A percentile compares a stretch with the other conserved stretches of the same genome.
These are phyloP conservation scores for Dorcus parallelipipedus DNA, from an alignment of 2,888 invertebrate species.

Conservation along the genomic window DNA sequence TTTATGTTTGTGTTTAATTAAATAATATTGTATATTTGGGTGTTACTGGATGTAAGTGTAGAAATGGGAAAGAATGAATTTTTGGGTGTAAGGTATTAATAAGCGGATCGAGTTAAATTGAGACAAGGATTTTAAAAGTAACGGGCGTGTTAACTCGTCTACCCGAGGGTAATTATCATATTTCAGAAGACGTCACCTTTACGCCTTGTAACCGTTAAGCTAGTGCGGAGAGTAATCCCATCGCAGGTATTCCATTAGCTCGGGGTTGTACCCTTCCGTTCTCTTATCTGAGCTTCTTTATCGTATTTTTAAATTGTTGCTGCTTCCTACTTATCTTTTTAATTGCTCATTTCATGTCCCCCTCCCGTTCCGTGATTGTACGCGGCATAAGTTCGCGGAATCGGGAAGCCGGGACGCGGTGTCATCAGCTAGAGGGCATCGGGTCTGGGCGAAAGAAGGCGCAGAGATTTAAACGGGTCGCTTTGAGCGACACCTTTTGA, in stretches of 20 bases:
- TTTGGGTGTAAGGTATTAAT: not conserved
- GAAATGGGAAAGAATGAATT: not conserved
- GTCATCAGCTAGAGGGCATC: slow-evolving; percentile 13
- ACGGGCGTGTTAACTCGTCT: slow-evolving; percentile 8
- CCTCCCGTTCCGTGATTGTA: slow-evolving; percentile 15
- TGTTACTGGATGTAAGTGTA: not conserved
- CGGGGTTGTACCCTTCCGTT: slow-evolving; percentile 21
- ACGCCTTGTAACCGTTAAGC: not conserved
- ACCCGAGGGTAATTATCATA: slow-evolving; percentile 1
- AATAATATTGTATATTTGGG: not conserved
- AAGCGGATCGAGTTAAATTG: slow-evolving; percentile 15
- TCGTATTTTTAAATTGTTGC: slow-evolving; percentile 40
- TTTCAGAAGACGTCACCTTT: not conserved
- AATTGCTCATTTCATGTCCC: slow-evolving; percentile 35
- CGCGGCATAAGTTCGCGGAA: slow-evolving; percentile 7
- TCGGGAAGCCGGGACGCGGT: slow-evolving; percentile 16
- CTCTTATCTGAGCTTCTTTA: slow-evolving; percentile 26
- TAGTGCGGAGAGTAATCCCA: not conserved
- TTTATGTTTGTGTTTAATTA: too few species aligned
- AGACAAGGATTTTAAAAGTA: slow-evolving; percentile 13
- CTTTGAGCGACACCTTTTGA: slow-evolving; percentile 45
- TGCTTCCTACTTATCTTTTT: slow-evolving; percentile 43
- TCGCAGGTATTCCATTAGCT: slow-evolving; percentile 27
- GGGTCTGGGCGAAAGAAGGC: slow-evolving; percentile 18
- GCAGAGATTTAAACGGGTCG: slow-evolving; percentile 8